A percentile compares a stretch with the other conserved stretches of the same genome.
phyloP scores from a whole-genome alignment of 2,113 vertebrate genomes.

The Varanus salvator region DNA sequence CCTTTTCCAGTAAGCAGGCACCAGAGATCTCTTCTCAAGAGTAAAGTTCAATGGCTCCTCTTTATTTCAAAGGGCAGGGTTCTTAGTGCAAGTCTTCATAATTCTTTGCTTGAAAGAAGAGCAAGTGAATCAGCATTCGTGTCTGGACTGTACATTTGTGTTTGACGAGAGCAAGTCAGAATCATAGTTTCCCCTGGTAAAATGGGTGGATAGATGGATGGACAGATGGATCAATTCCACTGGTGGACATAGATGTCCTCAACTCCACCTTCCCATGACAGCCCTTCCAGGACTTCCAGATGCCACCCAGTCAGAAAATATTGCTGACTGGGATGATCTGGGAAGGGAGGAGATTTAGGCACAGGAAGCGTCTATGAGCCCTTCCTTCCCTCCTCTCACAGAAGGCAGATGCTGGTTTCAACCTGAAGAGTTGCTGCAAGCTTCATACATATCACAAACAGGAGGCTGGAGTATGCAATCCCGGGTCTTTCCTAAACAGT shows the following conservation, averaged over 20 bases:
- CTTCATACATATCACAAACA: background rate
- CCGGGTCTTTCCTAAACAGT: background rate
- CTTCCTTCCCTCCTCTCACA: too few relatives aligned
- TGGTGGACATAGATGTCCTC: too few relatives aligned
- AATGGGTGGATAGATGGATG: too few relatives aligned
- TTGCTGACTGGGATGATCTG: too few relatives aligned
- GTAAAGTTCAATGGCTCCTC: background rate
- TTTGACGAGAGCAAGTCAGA: background rate
- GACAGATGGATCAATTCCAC: too few relatives aligned
- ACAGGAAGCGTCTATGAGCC: too few relatives aligned
- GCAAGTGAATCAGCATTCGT: background rate
- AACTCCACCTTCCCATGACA: too few relatives aligned
- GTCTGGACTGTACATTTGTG: background rate
- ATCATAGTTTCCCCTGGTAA: background rate
- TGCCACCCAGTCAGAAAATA: too few relatives aligned
- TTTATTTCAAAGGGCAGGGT: conserved; percentile 1
- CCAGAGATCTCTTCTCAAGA: conserved; percentile 11
- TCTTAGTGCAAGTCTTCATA: background rate
- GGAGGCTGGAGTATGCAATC: background rate
- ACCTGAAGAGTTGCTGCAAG: background rate
- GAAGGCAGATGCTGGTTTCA: too few relatives aligned
- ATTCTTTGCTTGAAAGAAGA: background rate
- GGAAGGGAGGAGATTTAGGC: too few relatives aligned
- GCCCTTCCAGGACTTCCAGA: too few relatives aligned
- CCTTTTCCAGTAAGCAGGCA: background rate